Evolutionary conservation across 2,888 invertebrate genomes (phyloP).

Genomic region (Eulithis prunata): DNA sequence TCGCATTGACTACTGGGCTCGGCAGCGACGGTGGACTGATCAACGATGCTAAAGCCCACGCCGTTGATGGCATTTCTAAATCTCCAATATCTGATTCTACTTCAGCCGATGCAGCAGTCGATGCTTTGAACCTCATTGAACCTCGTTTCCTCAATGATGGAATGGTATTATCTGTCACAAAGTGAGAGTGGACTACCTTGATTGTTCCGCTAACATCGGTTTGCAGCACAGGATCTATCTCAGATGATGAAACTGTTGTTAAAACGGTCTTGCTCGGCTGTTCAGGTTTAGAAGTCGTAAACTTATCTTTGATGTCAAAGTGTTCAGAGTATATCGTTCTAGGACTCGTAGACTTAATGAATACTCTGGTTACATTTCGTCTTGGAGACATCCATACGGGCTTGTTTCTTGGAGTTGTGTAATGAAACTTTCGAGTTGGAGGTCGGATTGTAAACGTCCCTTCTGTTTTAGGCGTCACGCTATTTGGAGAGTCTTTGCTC

Average conservation of each 20-base stretch:
- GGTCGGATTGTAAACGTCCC: conserved; percentile 54
- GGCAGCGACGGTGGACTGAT: conserved; percentile 68
- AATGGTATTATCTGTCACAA: conserved; percentile 77
- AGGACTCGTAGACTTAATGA: conserved; percentile 57
- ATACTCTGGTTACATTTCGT: conserved; percentile 61
- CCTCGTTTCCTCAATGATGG: conserved; percentile 79
- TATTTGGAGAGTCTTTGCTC: conserved; percentile 70
- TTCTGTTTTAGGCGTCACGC: conserved; percentile 64
- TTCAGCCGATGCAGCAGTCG: conserved; percentile 62
- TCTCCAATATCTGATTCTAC: conserved; percentile 58
- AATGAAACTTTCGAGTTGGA: conserved; percentile 67
- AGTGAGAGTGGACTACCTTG: conserved; percentile 71
- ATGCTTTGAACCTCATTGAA: conserved; percentile 71
- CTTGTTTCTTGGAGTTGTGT: conserved; percentile 70
- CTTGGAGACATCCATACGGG: conserved; percentile 76
- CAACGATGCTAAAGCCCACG: conserved; percentile 80
- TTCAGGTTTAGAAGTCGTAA: conserved; percentile 54
- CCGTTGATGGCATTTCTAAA: conserved; percentile 77
- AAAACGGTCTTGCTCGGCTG: conserved; percentile 57
- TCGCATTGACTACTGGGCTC: conserved; percentile 53
- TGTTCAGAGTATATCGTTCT: conserved; percentile 76
- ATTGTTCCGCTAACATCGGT: conserved; percentile 69
- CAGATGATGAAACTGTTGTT: conserved; percentile 76
- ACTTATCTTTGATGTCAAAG: conserved; percentile 70
- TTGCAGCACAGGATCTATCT: conserved; percentile 79